Base-by-base conservation (phyloP, 1,140 invertebrate genomes). In the Anadara kagoshimensis region DNA sequence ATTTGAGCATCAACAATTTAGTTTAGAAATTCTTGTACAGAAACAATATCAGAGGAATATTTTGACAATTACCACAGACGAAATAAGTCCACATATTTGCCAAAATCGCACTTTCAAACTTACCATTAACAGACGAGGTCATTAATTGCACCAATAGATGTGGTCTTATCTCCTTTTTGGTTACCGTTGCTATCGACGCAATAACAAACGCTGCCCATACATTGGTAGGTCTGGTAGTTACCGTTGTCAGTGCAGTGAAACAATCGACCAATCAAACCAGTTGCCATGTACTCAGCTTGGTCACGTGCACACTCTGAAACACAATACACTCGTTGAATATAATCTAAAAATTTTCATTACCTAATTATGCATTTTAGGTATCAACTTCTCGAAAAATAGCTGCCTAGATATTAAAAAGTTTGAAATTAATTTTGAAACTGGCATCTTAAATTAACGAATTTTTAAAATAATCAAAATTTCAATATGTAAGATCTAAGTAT, bases 231-330 rank as follows among this genome's bases (percentile, higher is more conserved):
- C 56, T 76, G 63, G 53, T 81, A 81, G 43, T 69, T 79, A 22
- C 79, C 79, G 24, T 81, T 66, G 41, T 24, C 36, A 22, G 65
- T 64, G 24, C 79, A 81, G 65, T 66, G 62, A 56, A 79, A 81
- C 14, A 79, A 20, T 20, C 68, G 64, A 29, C 79, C 79, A 69
- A 81, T 74, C 29, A 81, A 41, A 47, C 74, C 73, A 1, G 73
- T 71, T n/a, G 66, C 63, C 63, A 61, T 59, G 59, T 81, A 81
- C 45, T 73, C 77, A 26, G 56, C 22, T 26, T 73, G 59, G 58
- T 76, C 77, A 69, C 79, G 73, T 67, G 79, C 79, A 64, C 79
- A 79, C 54, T 76, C 79, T 79, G 51, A n/a, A 78, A 73, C 5
- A 66, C 22, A 54, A 18, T 22, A 54, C 43, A 72, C 7, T 0